Evolutionary conservation across 2,797 vertebrate genomes (phyloP).

Genomic region (Micropoecilia bifurca): DNA sequence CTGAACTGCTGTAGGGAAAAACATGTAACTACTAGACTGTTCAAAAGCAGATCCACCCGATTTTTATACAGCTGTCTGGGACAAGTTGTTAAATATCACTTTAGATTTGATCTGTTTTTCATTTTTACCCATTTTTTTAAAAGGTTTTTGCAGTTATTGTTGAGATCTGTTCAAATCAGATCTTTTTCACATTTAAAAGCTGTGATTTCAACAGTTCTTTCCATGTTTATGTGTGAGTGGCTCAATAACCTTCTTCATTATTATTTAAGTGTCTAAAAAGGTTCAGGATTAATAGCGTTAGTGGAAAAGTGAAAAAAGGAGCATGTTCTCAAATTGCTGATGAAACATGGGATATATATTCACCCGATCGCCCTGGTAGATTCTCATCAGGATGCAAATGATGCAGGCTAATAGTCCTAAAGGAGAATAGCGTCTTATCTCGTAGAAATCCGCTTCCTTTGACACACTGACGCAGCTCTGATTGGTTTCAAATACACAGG

Average conservation of each 20-base stretch:
- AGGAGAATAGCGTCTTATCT: constrained; percentile 11
- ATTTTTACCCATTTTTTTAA: not conserved
- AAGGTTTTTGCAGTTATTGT: not conserved
- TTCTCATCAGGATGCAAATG: constrained; percentile 31
- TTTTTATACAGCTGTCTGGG: not conserved
- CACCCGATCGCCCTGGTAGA: constrained; percentile 4
- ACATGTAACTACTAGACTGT: not conserved
- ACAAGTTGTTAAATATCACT: not conserved
- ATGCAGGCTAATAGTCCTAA: constrained; percentile 31
- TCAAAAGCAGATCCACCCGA: not conserved
- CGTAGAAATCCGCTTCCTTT: constrained; percentile 1
- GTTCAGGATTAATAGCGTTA: not conserved
- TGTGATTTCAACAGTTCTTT: not conserved
- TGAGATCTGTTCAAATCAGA: not conserved
- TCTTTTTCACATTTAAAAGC: not conserved
- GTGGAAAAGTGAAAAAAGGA: constrained; percentile 1
- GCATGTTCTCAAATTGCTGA: constrained; percentile 19
- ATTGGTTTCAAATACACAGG: constrained; percentile 9
- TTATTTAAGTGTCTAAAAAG: not conserved
- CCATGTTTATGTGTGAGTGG: not conserved
- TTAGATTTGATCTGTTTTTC: not conserved
- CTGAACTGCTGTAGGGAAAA: not conserved
- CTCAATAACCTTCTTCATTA: not conserved
- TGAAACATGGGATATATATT: constrained; percentile 28
- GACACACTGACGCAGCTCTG: constrained; percentile 9